phyloP scores from a whole-genome alignment of 2,113 vertebrate species.

The Oreocharis arfaki region DNA sequence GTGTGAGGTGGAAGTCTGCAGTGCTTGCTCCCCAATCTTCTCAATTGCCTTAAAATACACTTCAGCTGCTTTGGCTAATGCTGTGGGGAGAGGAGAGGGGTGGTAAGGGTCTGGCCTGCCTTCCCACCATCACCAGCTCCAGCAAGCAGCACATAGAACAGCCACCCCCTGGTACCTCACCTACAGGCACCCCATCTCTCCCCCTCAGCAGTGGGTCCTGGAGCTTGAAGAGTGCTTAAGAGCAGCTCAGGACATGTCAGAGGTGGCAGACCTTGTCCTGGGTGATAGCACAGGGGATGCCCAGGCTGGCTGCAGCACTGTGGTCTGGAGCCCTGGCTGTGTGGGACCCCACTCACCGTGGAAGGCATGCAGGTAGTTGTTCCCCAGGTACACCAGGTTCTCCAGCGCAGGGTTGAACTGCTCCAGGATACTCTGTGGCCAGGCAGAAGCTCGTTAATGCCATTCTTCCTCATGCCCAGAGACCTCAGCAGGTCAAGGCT shows the following conservation, averaged over 20 bases:
- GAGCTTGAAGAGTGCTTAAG: neutral
- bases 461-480: neutral
- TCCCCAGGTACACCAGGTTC: conserved; percentile 87
- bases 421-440: conserved; percentile 83
- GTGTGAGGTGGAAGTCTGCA: conserved; percentile 80
- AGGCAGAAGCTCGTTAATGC: neutral
- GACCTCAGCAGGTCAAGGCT: neutral
- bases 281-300: neutral
- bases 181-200: neutral
- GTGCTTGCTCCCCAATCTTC: conserved; percentile 86
- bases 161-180: fast-evolving
- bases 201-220: neutral
- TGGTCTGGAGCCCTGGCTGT: neutral
- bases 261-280: neutral
- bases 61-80: conserved; percentile 81
- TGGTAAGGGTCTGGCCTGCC: neutral
- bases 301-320: neutral
- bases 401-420: conserved; percentile 91
- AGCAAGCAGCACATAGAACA: neutral
- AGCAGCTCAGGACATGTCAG: neutral
- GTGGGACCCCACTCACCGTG: conserved; percentile 73
- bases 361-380: conserved; percentile 88
- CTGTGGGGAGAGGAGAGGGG: conserved; percentile 52
- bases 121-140: neutral
- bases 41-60: conserved; percentile 88